These are phyloP conservation scores for Discoglossus pictus DNA, from an alignment of 2,797 vertebrate species.

Conservation along the genomic window DNA sequence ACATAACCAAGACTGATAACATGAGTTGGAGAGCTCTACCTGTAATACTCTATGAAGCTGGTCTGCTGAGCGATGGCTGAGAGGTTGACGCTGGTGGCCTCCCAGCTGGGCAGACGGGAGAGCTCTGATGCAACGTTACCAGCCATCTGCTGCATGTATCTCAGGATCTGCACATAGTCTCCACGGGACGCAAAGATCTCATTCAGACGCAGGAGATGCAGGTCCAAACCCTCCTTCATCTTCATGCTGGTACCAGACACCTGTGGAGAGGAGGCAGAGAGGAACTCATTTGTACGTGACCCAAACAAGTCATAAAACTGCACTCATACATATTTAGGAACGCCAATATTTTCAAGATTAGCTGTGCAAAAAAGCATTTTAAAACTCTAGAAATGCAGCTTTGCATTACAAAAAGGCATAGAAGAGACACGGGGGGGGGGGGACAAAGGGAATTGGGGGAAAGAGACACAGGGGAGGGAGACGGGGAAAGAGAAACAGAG, in stretches of 20 bases:
- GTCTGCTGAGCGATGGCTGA: conserved; percentile 68
- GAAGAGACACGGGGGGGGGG: no score
- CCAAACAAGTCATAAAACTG: no score
- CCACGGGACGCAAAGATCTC: conserved; percentile 82
- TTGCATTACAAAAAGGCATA: no score
- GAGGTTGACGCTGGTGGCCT: conserved; percentile 70
- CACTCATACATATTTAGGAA: no score
- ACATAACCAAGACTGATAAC: no score
- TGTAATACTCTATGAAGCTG: conserved; percentile 82
- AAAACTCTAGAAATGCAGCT: no score
- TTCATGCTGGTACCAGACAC: conserved; percentile 71
- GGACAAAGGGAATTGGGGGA: no score
- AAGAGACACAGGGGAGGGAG: no score
- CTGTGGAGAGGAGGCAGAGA: conserved; percentile 60
- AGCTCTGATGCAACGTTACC: conserved; percentile 77
- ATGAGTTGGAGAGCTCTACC: conserved; percentile 74
- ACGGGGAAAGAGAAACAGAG: no score
- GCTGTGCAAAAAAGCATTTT: no score
- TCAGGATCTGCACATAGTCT: conserved; percentile 82
- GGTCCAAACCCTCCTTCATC: conserved; percentile 77
- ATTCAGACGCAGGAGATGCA: conserved; percentile 80
- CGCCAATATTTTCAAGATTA: no score
- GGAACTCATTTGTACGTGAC: no score
- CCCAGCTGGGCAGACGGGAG: conserved; percentile 75
- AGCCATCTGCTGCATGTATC: conserved; percentile 82